phyloP scores from a whole-genome alignment of 2,113 vertebrate genomes.

The Dissostichus mawsoni region DNA sequence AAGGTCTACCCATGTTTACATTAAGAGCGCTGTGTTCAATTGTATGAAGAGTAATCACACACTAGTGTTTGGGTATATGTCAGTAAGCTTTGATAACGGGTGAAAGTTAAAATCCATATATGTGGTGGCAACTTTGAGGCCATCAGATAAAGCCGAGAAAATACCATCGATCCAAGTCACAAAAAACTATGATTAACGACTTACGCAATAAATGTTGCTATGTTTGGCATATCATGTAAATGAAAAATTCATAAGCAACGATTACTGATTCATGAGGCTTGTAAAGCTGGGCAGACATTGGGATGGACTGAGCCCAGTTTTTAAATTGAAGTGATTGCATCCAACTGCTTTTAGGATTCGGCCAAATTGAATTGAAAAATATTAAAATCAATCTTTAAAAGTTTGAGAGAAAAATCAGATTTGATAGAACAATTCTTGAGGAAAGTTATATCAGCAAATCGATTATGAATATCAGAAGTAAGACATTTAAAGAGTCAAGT shows the following conservation, averaged over 20 bases:
- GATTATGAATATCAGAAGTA: not conserved
- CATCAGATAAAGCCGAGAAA: not conserved
- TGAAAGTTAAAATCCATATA: constrained; percentile 15
- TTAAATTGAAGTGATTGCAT: not conserved
- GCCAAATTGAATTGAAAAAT: not conserved
- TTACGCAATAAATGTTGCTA: not conserved
- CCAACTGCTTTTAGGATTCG: not conserved
- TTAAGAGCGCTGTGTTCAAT: constrained; percentile 28
- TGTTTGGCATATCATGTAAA: not conserved
- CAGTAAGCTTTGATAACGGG: constrained; percentile 31
- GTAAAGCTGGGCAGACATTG: not conserved
- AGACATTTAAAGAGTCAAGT: not conserved
- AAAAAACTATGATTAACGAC: not conserved
- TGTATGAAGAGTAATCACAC: constrained; percentile 21
- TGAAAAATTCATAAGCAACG: not conserved
- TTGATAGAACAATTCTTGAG: not conserved
- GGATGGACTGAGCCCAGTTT: not conserved
- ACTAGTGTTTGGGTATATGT: constrained; percentile 17
- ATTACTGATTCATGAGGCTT: not conserved
- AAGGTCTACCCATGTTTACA: constrained; percentile 60
- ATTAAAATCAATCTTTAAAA: not conserved
- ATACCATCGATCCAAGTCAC: not conserved
- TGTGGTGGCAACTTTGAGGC: not conserved
- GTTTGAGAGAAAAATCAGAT: not conserved
- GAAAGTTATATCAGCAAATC: not conserved